These are phyloP conservation scores for Orthochromis indermauri DNA, from an alignment of 2,113 vertebrate species.

Conservation along the genomic window DNA sequence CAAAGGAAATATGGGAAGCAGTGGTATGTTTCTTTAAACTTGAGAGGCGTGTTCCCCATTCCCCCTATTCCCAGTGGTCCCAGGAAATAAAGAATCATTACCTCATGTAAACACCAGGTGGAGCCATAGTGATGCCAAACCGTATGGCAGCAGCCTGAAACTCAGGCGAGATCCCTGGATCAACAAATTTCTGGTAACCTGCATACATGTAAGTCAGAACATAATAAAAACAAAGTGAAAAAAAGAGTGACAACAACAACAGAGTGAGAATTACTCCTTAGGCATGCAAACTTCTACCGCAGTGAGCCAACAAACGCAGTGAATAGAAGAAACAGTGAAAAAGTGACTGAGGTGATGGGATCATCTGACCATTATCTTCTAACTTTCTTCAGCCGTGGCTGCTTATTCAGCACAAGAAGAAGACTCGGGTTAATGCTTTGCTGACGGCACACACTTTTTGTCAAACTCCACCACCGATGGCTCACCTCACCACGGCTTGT, in stretches of 20 bases:
- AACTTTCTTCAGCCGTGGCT: conserved; percentile 31
- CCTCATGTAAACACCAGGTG: conserved; percentile 85
- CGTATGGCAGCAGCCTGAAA: conserved; percentile 66
- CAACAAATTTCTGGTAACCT: conserved; percentile 81
- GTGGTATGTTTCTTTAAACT: not conserved
- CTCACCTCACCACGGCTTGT: conserved; percentile 53
- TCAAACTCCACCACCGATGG: conserved; percentile 28
- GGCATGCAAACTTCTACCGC: not conserved
- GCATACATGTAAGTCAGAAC: not conserved
- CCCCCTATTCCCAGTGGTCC: not conserved
- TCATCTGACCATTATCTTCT: not conserved
- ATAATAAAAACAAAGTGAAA: not conserved
- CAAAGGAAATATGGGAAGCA: not conserved
- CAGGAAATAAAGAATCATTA: conserved; percentile 21
- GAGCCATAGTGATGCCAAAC: conserved; percentile 78
- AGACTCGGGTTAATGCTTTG: conserved; percentile 24
- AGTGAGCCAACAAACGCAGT: not conserved
- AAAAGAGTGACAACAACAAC: not conserved
- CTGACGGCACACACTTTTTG: conserved; percentile 45
- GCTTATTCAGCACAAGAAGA: conserved; percentile 48
- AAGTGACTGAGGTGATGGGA: not conserved
- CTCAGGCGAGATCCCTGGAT: conserved; percentile 75
- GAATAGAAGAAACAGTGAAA: not conserved
- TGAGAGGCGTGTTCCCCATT: not conserved
- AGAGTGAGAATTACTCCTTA: not conserved